Evolutionary conservation across 2,888 invertebrate species (phyloP).

Genomic region (Fragum fragum): DNA sequence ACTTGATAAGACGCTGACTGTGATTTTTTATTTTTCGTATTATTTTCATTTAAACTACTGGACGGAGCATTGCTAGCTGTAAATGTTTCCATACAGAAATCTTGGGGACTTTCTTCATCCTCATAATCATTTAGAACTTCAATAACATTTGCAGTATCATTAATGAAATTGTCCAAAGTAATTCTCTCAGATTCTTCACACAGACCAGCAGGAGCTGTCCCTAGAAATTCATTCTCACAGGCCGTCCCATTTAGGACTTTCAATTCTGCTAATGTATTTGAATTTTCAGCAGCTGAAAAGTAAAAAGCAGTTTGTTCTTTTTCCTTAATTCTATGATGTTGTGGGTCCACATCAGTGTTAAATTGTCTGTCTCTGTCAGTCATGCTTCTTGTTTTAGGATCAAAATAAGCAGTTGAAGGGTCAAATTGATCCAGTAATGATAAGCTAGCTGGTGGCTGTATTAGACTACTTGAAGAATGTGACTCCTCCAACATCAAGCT

Average conservation of each 20-base stretch:
- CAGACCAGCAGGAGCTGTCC: neutral
- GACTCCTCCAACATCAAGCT: neutral
- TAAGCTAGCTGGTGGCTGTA: neutral
- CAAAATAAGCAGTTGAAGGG: neutral
- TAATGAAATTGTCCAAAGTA: no score
- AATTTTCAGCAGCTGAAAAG: neutral
- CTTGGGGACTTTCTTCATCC: no score
- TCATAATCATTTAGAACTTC: no score
- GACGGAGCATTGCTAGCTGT: no score
- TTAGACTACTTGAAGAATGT: neutral
- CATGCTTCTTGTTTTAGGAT: slow-evolving; percentile 30
- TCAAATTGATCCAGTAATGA: neutral
- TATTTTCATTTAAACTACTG: no score
- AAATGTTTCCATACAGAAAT: no score
- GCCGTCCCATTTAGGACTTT: neutral
- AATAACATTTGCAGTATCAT: no score
- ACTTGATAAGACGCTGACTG: no score
- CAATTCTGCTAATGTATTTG: neutral
- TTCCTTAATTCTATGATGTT: neutral
- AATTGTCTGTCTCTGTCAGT: neutral
- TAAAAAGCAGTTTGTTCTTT: neutral
- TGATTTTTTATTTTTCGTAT: neutral
- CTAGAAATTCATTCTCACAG: neutral
- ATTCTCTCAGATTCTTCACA: no score
- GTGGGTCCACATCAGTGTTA: no score